These are phyloP conservation scores for Plebejus argus DNA, from an alignment of 2,888 invertebrate genomes.

Conservation along the genomic window DNA sequence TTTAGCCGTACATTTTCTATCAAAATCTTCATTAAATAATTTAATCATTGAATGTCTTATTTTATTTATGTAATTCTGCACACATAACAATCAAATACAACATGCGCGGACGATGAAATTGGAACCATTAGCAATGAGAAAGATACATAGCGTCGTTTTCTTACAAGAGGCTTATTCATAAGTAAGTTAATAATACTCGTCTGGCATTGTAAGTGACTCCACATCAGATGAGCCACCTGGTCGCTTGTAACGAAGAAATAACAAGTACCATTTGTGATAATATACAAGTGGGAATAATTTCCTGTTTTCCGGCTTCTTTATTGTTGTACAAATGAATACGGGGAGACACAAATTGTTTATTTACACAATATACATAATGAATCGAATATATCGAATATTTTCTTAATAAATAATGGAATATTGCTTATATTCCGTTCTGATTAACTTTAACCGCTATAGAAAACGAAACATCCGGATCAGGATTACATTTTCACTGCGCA, in stretches of 20 bases:
- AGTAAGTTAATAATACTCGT: neutral
- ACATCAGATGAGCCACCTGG: neutral
- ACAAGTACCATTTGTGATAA: neutral
- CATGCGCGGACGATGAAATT: too few relatives aligned
- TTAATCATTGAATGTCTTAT: too few relatives aligned
- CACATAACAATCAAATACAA: too few relatives aligned
- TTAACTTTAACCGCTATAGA: too few relatives aligned
- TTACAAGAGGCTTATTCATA: neutral
- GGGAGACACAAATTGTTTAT: neutral
- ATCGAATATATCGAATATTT: neutral
- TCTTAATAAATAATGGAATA: too few relatives aligned
- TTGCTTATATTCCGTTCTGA: too few relatives aligned
- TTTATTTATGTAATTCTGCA: too few relatives aligned
- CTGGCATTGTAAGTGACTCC: neutral
- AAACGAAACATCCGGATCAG: too few relatives aligned
- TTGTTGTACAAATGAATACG: neutral
- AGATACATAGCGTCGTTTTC: neutral
- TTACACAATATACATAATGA: too few relatives aligned
- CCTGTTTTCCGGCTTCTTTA: neutral
- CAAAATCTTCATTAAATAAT: too few relatives aligned
- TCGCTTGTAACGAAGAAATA: slow-evolving; percentile 4
- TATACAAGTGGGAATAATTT: neutral
- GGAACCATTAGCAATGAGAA: neutral
- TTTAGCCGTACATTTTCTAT: too few relatives aligned
- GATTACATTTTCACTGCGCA: too few relatives aligned